These are phyloP conservation scores for Eulemur macaco DNA, from an alignment of 2,113 vertebrate genomes.

Conservation along the genomic window DNA sequence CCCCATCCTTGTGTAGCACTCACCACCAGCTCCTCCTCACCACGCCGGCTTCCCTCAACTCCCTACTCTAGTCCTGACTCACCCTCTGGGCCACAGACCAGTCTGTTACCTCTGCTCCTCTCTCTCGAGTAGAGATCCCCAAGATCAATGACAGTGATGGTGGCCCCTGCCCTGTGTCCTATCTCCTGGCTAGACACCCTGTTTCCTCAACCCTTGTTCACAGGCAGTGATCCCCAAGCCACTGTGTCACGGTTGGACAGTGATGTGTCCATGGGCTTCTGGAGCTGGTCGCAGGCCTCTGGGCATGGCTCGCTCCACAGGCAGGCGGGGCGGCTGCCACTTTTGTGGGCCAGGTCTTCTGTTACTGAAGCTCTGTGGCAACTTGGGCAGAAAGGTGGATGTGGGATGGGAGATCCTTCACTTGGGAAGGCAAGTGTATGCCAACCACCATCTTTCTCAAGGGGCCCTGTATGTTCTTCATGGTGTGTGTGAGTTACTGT, in stretches of 20 bases:
- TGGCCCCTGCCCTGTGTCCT: background rate
- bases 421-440: background rate
- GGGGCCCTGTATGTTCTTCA: background rate
- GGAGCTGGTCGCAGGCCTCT: background rate
- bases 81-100: background rate
- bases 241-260: background rate
- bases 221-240: background rate
- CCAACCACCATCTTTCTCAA: background rate
- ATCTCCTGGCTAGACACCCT: background rate
- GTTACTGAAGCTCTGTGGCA: background rate
- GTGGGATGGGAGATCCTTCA: background rate
- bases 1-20: background rate
- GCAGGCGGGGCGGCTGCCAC: background rate
- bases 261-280: background rate
- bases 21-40: fast-evolving
- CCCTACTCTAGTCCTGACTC: background rate
- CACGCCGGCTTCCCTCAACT: fast-evolving
- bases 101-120: background rate
- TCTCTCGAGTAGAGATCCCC: background rate
- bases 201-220: background rate
- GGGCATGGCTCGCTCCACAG: background rate
- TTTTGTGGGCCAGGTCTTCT: background rate
- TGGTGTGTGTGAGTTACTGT: background rate
- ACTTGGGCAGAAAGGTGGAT: background rate
- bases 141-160: background rate